Percentiles rank a stretch among this genome's conserved stretches.
Conservation (phyloP, 1,140 invertebrate species). For the Sycobia sp. region DNA sequence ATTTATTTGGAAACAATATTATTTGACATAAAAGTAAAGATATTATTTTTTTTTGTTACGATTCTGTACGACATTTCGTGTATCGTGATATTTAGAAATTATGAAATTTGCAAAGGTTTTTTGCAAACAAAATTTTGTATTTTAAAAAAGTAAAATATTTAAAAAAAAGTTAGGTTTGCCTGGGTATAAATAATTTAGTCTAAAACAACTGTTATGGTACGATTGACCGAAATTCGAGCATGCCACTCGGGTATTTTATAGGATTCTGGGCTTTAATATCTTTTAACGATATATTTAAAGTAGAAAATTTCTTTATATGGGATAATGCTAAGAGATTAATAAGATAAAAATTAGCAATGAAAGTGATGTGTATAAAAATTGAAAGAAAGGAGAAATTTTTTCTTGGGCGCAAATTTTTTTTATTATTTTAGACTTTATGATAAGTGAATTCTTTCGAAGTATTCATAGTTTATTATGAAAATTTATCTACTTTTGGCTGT, state of each 20-base stretch:
- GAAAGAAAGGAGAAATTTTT: neutral
- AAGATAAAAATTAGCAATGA: no score
- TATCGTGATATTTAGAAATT: conserved; percentile 59
- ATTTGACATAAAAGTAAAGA: no score
- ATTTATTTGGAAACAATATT: no score
- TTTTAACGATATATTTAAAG: neutral
- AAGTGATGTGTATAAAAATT: no score
- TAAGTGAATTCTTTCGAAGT: conserved; percentile 8
- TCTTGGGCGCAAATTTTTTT: neutral
- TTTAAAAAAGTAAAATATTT: neutral
- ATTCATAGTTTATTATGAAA: conserved; percentile 19
- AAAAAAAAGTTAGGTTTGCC: neutral
- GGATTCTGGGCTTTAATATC: neutral
- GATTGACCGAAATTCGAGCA: neutral
- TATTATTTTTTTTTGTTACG: no score
- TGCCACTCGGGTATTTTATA: neutral
- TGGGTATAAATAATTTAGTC: neutral
- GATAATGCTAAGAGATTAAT: no score
- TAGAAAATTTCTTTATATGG: no score
- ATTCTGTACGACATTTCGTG: conserved; percentile 37
- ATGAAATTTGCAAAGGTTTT: conserved; percentile 39
- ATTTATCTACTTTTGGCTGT: conserved; percentile 25
- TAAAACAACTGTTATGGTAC: neutral
- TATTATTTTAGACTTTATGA: neutral
- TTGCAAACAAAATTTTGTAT: neutral